A percentile compares a stretch with the other conserved stretches of the same genome.
Evolutionary conservation across 2,797 vertebrate genomes (phyloP).

Genomic region (Halcyon chelicuti): DNA sequence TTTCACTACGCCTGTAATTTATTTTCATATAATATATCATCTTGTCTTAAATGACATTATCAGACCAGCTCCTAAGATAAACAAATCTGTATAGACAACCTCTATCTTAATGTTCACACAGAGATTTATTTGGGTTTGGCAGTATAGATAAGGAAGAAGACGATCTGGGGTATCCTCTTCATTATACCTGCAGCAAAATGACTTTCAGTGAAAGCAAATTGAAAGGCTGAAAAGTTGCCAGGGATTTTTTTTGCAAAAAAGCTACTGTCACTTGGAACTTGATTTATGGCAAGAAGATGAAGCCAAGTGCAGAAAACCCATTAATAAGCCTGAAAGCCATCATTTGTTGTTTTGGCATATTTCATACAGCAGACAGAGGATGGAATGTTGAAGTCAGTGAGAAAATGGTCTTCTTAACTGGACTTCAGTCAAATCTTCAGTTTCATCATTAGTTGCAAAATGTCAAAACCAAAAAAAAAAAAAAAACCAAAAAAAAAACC

Average conservation of each 20-base stretch:
- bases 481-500: background rate
- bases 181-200: conserved; percentile 32
- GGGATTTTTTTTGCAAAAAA: background rate
- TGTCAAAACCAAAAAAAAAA: background rate
- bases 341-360: background rate
- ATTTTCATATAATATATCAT: conserved; percentile 44
- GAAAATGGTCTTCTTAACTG: background rate
- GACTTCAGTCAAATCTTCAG: background rate
- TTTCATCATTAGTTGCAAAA: background rate
- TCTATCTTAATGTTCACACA: conserved; percentile 12
- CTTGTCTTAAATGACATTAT: conserved; percentile 51
- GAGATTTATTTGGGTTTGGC: conserved; percentile 46
- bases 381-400: background rate
- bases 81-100: conserved; percentile 34
- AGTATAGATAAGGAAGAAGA: conserved; percentile 30
- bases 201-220: conserved; percentile 1
- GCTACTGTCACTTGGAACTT: conserved; percentile 2
- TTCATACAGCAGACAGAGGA: background rate
- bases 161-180: conserved; percentile 33
- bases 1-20: conserved; percentile 9
- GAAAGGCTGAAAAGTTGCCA: conserved; percentile 21
- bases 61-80: conserved; percentile 31
- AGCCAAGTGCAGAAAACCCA: conserved; percentile 32
- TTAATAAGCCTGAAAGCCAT: conserved; percentile 34
- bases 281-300: conserved; percentile 33